Evolutionary conservation across 2,888 invertebrate genomes (phyloP).

Genomic region (Hirtodrosophila trivittata): DNA sequence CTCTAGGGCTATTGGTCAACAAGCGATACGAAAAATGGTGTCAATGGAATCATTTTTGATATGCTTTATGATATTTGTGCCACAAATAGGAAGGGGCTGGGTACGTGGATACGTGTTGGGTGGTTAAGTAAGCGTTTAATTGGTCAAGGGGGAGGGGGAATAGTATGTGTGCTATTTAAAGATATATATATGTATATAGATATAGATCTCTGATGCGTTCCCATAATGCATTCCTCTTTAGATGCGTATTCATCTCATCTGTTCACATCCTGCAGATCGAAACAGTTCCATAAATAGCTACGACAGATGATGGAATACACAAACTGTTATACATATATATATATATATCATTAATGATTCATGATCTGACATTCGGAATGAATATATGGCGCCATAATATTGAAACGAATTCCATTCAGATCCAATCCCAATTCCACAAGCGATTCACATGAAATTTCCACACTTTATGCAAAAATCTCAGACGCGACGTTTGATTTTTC

Average conservation of each 20-base stretch:
- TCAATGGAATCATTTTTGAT: conserved; percentile 55
- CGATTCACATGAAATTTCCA: conserved; percentile 36
- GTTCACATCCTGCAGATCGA: not conserved
- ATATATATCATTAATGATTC: conserved; percentile 27
- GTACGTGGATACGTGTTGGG: no score
- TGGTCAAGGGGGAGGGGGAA: no score
- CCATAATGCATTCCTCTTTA: no score
- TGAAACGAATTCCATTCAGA: conserved; percentile 26
- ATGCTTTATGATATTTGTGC: conserved; percentile 24
- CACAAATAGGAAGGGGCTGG: no score
- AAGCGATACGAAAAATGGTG: conserved; percentile 44
- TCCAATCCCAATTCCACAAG: conserved; percentile 16
- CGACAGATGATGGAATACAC: conserved; percentile 8
- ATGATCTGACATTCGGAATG: conserved; percentile 39
- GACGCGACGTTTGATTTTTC: conserved; percentile 34
- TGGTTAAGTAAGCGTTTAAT: no score
- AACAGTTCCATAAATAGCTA: conserved; percentile 15
- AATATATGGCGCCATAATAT: conserved; percentile 49
- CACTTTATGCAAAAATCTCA: conserved; percentile 16
- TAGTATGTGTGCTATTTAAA: conserved; percentile 2
- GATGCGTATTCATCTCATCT: no score
- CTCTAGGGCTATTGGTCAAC: conserved; percentile 52
- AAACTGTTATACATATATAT: not conserved
- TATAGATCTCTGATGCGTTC: no score
- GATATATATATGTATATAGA: not conserved